A percentile compares a stretch with the other conserved stretches of the same genome.
These are phyloP conservation scores for Tenthredo amoena DNA, from an alignment of 2,888 invertebrate genomes.

Conservation along the genomic window DNA sequence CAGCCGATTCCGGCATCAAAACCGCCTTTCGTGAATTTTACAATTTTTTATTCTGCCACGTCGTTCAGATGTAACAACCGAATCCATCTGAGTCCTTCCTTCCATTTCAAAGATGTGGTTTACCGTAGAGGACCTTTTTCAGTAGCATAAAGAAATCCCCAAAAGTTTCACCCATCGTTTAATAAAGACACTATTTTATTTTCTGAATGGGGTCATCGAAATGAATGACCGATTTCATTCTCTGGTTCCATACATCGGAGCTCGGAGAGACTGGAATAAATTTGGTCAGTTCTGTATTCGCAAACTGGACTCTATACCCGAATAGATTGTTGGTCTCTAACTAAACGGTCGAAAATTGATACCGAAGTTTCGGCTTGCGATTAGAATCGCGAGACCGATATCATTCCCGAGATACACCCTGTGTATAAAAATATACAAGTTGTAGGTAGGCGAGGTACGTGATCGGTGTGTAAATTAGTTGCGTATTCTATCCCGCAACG, in stretches of 20 bases:
- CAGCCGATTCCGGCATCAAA: too few species aligned
- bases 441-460: neutral
- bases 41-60: neutral
- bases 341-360: neutral
- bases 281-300: too few species aligned
- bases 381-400: neutral
- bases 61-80: too few species aligned
- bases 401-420: neutral
- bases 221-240: too few species aligned
- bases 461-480: constrained; percentile 30
- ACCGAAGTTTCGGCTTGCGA: neutral
- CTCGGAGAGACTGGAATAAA: too few species aligned
- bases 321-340: neutral
- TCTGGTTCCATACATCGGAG: too few species aligned
- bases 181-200: too few species aligned
- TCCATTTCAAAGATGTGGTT: neutral
- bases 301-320: too few species aligned
- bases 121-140: too few species aligned
- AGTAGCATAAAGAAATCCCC: neutral
- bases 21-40: neutral
- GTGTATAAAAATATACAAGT: constrained; percentile 6
- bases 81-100: neutral
- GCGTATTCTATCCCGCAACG: neutral
- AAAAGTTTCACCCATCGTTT: neutral
- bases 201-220: too few species aligned